Conservation (phyloP, 1,140 invertebrate genomes). For the Bradynema listronoti region DNA sequence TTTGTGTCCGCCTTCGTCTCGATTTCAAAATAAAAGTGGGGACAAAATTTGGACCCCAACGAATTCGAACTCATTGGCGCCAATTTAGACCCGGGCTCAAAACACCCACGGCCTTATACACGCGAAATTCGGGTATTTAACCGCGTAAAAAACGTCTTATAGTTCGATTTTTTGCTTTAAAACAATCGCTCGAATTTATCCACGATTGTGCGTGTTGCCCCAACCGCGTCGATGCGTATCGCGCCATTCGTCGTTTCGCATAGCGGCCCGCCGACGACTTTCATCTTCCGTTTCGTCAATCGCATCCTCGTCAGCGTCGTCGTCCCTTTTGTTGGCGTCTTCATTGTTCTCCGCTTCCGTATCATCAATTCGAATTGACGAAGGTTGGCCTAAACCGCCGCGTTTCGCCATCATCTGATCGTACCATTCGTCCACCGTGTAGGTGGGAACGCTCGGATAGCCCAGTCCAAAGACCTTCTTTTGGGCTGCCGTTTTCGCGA, state of each 20-base stretch:
- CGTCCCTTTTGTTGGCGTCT: slow-evolving; percentile 39
- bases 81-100: too few relatives aligned
- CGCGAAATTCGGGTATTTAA: too few relatives aligned
- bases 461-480: slow-evolving; percentile 87
- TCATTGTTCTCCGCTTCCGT: slow-evolving; percentile 9
- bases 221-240: slow-evolving; percentile 76
- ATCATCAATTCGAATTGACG: slow-evolving; percentile 3
- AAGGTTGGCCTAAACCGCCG: slow-evolving; percentile 64
- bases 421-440: slow-evolving; percentile 92
- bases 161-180: too few relatives aligned
- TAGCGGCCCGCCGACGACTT: slow-evolving; percentile 70
- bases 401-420: slow-evolving; percentile 75
- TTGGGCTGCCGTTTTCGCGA: slow-evolving; percentile 78
- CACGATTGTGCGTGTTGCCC: slow-evolving; percentile 78
- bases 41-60: too few relatives aligned
- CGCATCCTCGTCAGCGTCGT: slow-evolving; percentile 48
- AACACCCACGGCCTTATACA: too few relatives aligned
- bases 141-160: too few relatives aligned
- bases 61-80: too few relatives aligned
- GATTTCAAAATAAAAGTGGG: too few relatives aligned
- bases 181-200: slow-evolving; percentile 56
- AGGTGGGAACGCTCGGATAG: slow-evolving; percentile 81
- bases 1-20: too few relatives aligned
- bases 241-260: slow-evolving; percentile 80
- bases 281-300: slow-evolving; percentile 65